These are phyloP conservation scores for Notospermus geniculatus DNA, from an alignment of 1,140 invertebrate genomes.

Conservation along the genomic window DNA sequence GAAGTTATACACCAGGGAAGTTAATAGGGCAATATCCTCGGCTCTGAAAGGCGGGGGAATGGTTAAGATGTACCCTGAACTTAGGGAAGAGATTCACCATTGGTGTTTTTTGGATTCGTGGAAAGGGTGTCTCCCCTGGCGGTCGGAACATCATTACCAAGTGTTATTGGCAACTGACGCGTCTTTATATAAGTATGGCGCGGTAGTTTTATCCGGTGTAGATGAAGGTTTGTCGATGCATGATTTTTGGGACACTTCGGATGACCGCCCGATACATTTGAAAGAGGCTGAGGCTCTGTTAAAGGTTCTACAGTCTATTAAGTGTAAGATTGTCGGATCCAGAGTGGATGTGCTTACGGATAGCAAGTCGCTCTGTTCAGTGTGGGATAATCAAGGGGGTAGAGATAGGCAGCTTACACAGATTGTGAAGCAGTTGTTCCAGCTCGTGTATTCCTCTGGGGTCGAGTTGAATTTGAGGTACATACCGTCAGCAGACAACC, in stretches of 20 bases:
- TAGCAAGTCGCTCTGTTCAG: neutral
- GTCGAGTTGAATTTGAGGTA: neutral
- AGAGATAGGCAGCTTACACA: neutral
- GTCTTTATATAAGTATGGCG: slow-evolving; percentile 9
- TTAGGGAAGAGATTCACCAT: slow-evolving; percentile 12
- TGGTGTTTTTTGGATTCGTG: slow-evolving; percentile 17
- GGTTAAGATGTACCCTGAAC: slow-evolving; percentile 12
- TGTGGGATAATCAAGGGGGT: neutral
- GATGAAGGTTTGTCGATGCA: neutral
- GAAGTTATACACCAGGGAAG: slow-evolving; percentile 17
- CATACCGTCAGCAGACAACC: neutral
- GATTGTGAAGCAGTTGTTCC: neutral
- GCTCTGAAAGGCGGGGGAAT: neutral
- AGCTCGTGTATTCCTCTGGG: neutral
- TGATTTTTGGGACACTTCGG: neutral
- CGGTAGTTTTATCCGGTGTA: neutral
- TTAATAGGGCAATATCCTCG: slow-evolving; percentile 14
- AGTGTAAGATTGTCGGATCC: neutral
- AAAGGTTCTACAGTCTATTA: neutral
- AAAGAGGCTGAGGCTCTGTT: neutral
- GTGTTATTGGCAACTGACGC: slow-evolving; percentile 14
- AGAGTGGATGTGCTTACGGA: neutral
- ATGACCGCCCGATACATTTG: neutral
- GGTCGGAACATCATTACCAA: slow-evolving; percentile 5
- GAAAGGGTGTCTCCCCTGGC: slow-evolving; percentile 10